These are phyloP conservation scores for Plotosus lineatus DNA, from an alignment of 2,113 vertebrate genomes.

Conservation along the genomic window DNA sequence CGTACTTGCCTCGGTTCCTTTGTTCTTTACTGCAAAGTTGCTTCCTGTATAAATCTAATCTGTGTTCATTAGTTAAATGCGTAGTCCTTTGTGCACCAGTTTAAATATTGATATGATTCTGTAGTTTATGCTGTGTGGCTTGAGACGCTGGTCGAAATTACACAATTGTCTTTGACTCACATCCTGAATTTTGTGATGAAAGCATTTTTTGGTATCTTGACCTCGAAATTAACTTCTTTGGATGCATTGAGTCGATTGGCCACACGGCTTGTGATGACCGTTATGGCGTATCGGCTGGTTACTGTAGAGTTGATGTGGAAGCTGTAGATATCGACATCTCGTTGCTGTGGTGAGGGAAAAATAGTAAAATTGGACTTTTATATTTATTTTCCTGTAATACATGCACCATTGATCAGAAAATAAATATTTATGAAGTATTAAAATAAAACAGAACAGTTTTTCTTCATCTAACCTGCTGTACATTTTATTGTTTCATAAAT, in stretches of 20 bases:
- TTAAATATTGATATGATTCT: too few species aligned
- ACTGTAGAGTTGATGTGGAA: constrained; percentile 87
- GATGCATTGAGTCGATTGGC: constrained; percentile 76
- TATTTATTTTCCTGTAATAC: too few species aligned
- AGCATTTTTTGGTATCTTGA: constrained; percentile 90
- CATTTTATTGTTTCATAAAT: too few species aligned
- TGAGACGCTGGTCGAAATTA: neutral
- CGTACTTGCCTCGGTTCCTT: too few species aligned
- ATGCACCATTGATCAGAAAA: too few species aligned
- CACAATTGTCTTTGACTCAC: constrained; percentile 67
- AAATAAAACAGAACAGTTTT: too few species aligned
- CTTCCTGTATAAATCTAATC: too few species aligned
- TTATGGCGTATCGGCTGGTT: constrained; percentile 86
- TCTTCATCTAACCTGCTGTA: too few species aligned
- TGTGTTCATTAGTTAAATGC: neutral
- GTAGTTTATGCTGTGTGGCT: neutral
- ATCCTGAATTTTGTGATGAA: constrained; percentile 94
- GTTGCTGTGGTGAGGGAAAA: constrained; percentile 53
- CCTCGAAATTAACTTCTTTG: constrained; percentile 83
- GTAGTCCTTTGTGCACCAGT: neutral
- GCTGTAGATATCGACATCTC: constrained; percentile 79
- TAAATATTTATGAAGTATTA: too few species aligned
- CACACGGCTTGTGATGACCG: constrained; percentile 85
- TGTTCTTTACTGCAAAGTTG: too few species aligned
- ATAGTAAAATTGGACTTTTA: neutral